Percentiles rank a stretch among this genome's conserved stretches.
These are phyloP conservation scores for Romanomermis culicivorax DNA, from an alignment of 2,888 invertebrate species.

Conservation along the genomic window DNA sequence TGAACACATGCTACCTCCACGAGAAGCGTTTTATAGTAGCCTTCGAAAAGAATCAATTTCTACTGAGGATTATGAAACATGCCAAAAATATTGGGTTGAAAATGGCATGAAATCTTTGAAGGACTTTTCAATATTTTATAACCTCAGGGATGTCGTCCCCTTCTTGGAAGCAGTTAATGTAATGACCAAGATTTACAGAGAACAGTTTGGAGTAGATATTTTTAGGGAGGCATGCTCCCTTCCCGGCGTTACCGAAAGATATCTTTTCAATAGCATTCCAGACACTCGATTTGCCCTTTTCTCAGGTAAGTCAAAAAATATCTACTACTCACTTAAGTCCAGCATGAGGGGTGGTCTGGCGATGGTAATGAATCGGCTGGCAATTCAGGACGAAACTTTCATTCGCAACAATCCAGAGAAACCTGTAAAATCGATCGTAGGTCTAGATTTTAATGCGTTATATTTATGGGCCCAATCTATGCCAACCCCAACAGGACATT, in stretches of 20 bases:
- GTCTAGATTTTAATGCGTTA: not conserved
- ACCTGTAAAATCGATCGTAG: not conserved
- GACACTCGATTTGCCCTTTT: not conserved
- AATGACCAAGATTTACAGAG: conserved; percentile 13
- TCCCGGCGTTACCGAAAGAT: conserved; percentile 8
- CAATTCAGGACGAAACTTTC: not conserved
- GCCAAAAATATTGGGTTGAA: not conserved
- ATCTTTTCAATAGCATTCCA: conserved; percentile 11
- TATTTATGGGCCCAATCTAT: not conserved
- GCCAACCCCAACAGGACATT: not conserved
- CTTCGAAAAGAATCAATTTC: not conserved
- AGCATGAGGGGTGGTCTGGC: not conserved
- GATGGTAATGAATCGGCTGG: not conserved
- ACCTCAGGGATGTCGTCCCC: conserved; percentile 10
- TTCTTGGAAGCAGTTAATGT: conserved; percentile 13
- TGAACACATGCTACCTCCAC: conserved; percentile 1
- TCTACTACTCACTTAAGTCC: not conserved
- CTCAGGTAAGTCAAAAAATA: not conserved
- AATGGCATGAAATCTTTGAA: not conserved
- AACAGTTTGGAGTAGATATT: conserved; percentile 3
- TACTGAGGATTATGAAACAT: not conserved
- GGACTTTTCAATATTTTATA: conserved; percentile 11
- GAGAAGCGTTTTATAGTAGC: conserved; percentile 3
- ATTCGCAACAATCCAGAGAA: not conserved
- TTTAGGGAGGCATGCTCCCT: conserved; percentile 11